Evolutionary conservation across 2,113 vertebrate genomes (phyloP), one percentile per base, ranked within the genome.

Genomic region (Laticauda colubrina): DNA sequence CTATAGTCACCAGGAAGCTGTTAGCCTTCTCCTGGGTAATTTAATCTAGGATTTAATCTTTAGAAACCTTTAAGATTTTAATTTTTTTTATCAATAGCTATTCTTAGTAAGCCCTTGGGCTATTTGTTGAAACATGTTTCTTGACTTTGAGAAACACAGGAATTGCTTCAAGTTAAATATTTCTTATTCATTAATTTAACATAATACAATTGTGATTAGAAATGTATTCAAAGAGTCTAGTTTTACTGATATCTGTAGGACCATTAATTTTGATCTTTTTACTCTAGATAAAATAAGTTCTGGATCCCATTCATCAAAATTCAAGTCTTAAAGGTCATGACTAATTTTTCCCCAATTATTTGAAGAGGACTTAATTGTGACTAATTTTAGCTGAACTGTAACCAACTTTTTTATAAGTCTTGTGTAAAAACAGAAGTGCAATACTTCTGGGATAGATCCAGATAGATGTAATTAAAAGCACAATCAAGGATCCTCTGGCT

Each of bases 401-500:
- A 15, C 69, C 69, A 75, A 34, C 29, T 18, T 20, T 15, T 39
- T 15, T 39, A n/a, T 75, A 75, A 75, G 5, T 75, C 69, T 75
- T 2, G n/a, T 75, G 8, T 34, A 75, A 75, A 75, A 75, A 39
- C 69, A 34, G n/a, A 75, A 75, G 69, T 75, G 15, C 34, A 39
- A 75, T 75, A 75, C 15, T 34, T 75, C 15, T 75, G 5, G 15
- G n/a, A 39, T 39, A 75, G 14, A 75, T 75, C n/a, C n/a, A 39
- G n/a, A 15, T 75, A 75, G 69, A n/a, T 87, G 75, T 88, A 92
- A 88, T 92, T 89, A 75, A 88, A 75, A 92, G 18, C 18, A 54
- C 45, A 85, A 18, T 15, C 20, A 24, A 85, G 34, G 39, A 91
- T n/a, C 54, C 69, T 39, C 69, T 29, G 43, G 45, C 20, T 29